phyloP scores from a whole-genome alignment of 2,797 vertebrate genomes.

The Chaunax sp. region DNA sequence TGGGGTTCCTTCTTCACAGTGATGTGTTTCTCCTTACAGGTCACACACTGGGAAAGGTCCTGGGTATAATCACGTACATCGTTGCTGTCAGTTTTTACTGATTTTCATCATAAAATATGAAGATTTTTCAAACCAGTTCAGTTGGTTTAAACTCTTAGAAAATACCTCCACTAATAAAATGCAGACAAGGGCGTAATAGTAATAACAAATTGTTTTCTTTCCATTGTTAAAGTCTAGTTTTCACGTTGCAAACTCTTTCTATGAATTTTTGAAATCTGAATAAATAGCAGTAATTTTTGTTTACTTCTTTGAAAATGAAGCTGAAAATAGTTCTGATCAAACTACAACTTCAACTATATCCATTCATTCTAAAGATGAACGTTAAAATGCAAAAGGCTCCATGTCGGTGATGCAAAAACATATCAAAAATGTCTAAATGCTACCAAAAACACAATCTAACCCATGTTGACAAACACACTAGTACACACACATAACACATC shows the following conservation, averaged over 20 bases:
- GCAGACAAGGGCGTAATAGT: neutral
- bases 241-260: too few relatives aligned
- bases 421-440: neutral
- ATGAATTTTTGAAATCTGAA: neutral
- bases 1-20: constrained; percentile 96
- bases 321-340: neutral
- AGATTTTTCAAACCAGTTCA: neutral
- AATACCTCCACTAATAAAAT: neutral
- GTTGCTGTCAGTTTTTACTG: neutral
- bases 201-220: too few relatives aligned
- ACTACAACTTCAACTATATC: too few relatives aligned
- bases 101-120: neutral
- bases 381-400: neutral
- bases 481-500: constrained; percentile 4
- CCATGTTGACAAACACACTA: neutral
- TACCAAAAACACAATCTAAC: constrained; percentile 1
- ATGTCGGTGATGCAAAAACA: neutral
- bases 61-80: constrained; percentile 57
- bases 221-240: too few relatives aligned
- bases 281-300: too few relatives aligned
- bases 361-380: neutral
- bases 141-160: neutral
- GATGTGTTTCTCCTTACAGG: constrained; percentile 97
- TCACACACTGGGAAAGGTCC: constrained; percentile 96
- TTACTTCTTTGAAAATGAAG: neutral